Evolutionary conservation across 2,888 invertebrate species (phyloP).

Genomic region (Papilio demoleus): DNA sequence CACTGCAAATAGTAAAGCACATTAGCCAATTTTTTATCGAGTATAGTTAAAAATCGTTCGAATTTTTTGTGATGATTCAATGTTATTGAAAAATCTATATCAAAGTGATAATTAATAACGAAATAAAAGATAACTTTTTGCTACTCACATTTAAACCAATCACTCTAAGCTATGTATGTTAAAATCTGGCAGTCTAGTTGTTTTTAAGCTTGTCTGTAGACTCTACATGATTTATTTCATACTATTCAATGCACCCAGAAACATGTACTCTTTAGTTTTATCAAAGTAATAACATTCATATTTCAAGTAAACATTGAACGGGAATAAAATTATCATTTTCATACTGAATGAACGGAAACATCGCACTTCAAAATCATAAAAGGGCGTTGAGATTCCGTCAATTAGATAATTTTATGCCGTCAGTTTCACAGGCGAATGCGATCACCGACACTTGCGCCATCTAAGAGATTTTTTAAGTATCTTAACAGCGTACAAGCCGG

Average conservation of each 20-base stretch:
- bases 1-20: not conserved
- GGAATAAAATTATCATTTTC: constrained; percentile 2
- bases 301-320: not conserved
- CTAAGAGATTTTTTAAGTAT: constrained; percentile 41
- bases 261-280: not conserved
- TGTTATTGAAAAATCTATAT: constrained; percentile 19
- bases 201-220: not conserved
- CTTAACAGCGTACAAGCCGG: constrained; percentile 36
- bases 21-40: not conserved
- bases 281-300: not conserved
- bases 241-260: not conserved
- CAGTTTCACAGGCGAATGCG: constrained; percentile 45
- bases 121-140: constrained; percentile 1
- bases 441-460: constrained; percentile 44
- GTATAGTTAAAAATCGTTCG: not conserved
- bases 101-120: constrained; percentile 17
- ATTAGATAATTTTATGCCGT: constrained; percentile 45
- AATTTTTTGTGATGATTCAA: not conserved
- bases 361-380: constrained; percentile 20
- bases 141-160: not conserved
- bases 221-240: not conserved
- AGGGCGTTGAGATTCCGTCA: constrained; percentile 46
- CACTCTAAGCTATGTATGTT: not conserved
- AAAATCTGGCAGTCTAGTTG: not conserved
- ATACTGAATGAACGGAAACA: constrained; percentile 10